A percentile compares a stretch with the other conserved stretches of the same genome.
These are phyloP conservation scores for Acropternis orthonyx DNA, from an alignment of 2,797 vertebrate genomes.

Conservation along the genomic window DNA sequence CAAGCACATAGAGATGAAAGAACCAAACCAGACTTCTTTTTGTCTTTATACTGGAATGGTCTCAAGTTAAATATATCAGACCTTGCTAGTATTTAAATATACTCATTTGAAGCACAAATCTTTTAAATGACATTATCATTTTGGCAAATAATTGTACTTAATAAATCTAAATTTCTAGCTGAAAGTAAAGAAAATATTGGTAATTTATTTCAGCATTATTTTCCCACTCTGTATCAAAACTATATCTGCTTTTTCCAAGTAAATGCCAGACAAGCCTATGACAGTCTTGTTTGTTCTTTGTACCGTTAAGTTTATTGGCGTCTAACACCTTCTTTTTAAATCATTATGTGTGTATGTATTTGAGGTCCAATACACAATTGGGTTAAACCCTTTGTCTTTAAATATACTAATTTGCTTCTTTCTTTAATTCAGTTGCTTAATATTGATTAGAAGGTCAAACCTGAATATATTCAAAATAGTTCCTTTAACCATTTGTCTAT, in stretches of 20 bases:
- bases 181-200: not conserved
- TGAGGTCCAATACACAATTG: not conserved
- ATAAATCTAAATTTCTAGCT: not conserved
- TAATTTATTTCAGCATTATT: not conserved
- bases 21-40: not conserved
- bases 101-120: not conserved
- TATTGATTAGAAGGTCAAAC: not conserved
- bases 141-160: not conserved
- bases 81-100: not conserved
- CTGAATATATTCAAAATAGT: not conserved
- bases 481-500: not conserved
- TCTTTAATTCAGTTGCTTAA: conserved; percentile 7
- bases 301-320: not conserved
- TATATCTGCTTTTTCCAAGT: not conserved
- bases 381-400: not conserved
- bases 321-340: not conserved
- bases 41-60: not conserved
- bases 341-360: not conserved
- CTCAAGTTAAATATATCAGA: not conserved
- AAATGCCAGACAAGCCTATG: not conserved
- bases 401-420: not conserved
- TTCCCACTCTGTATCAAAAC: not conserved
- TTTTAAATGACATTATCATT: not conserved
- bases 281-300: not conserved
- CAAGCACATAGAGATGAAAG: not conserved